Evolutionary conservation across 2,888 invertebrate genomes (phyloP), one percentile per base, ranked within the genome.

Genomic region (Ichneumon xanthorius): DNA sequence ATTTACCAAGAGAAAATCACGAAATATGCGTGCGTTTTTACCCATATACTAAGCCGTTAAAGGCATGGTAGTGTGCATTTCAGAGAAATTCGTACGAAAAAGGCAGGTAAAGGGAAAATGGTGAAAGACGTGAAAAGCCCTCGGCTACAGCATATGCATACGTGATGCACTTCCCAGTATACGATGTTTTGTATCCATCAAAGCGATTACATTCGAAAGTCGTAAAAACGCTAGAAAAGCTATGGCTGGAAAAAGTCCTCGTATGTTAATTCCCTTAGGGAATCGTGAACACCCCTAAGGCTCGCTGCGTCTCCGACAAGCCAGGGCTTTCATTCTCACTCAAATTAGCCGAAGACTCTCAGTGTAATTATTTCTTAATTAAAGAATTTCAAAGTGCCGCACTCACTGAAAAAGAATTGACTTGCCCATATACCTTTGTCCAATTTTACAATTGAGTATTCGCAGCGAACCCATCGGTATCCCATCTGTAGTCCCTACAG

Each of bases 291-390:
- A 16, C 45, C 45, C 45, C 4, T 16, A 16, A 48, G 16, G 45
- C 45, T 26, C 58, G 14, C 58, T 22, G 4, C 22, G 4, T 0
- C 26, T 14, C 22, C 58, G 26, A 1, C 22, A 4, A 37, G 16
- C 37, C 19, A 9, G 33, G n/a, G 40, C 30, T 55, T 55, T 50
- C 53, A 55, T 72, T 55, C 55, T 53, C 71, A 40, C 78, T 76
- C 84, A 79, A 86, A 86, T 88, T 85, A 58, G 22, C 80, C 72
- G 75, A 70, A 87, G 87, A 86, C 87, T 84, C 80, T 58, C 58
- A 76, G 84, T 78, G 86, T 90, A 90, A 90, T 90, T 90, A 89
- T 90, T 89, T 89, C 88, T 87, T 90, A 88, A 90, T 89, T 87
- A 87, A 88, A 89, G 89, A 89, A 89, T 26, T 86, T 87, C 81